Conservation (phyloP, 2,888 invertebrate species). For the Melanotus villosus region DNA sequence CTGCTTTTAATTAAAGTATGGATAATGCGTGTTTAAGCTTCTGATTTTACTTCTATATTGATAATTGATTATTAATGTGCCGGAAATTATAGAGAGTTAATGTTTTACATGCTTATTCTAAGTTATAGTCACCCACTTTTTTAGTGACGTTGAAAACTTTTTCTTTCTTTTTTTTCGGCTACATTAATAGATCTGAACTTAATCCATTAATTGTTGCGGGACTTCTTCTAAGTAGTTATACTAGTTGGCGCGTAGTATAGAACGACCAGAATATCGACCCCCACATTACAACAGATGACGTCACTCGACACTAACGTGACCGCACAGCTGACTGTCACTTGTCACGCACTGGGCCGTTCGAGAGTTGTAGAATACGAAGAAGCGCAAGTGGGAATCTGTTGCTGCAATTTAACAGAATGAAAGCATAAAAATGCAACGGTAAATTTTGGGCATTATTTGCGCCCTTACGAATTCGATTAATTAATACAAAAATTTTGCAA, state of each 20-base stretch:
- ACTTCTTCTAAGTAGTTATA: background rate
- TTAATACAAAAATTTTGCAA: too few relatives aligned
- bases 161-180: too few relatives aligned
- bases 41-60: background rate
- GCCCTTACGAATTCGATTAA: too few relatives aligned
- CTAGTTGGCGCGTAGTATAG: conserved; percentile 47
- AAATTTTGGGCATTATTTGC: too few relatives aligned
- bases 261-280: conserved; percentile 60
- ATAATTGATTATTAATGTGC: conserved; percentile 21
- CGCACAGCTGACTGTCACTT: conserved; percentile 64
- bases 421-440: background rate
- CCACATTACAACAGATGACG: conserved; percentile 60
- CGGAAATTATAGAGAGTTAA: conserved; percentile 28
- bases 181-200: background rate
- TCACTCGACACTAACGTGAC: conserved; percentile 62
- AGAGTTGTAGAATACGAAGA: conserved; percentile 25
- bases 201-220: background rate
- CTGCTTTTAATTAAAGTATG: conserved; percentile 2
- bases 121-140: too few relatives aligned
- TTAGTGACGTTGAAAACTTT: too few relatives aligned
- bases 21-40: background rate
- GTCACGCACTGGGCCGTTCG: conserved; percentile 59
- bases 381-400: conserved; percentile 39
- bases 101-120: background rate
- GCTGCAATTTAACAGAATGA: conserved; percentile 18